phyloP scores from a whole-genome alignment of 2,888 invertebrate genomes.

The Ophion ventricosus region DNA sequence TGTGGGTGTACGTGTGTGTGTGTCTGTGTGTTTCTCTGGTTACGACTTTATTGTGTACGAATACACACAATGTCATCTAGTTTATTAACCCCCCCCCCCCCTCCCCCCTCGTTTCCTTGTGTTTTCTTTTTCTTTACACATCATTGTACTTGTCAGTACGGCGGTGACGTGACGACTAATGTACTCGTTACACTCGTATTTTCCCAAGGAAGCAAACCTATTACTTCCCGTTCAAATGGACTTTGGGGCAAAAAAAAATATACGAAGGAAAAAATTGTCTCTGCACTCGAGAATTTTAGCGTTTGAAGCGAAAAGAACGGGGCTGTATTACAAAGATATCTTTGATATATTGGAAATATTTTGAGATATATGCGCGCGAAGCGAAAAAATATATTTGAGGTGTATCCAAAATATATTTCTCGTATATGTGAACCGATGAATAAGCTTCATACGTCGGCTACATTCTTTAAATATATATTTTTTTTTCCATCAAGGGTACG shows the following conservation, averaged over 20 bases:
- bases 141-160: conserved; percentile 36
- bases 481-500: neutral
- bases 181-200: conserved; percentile 24
- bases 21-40: conserved; percentile 19
- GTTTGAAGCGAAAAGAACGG: neutral
- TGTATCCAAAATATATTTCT: conserved; percentile 27
- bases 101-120: neutral
- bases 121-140: conserved; percentile 1
- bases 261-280: neutral
- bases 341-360: conserved; percentile 2
- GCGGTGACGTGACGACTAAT: conserved; percentile 58
- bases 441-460: neutral
- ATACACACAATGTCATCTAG: conserved; percentile 22
- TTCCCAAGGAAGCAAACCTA: neutral
- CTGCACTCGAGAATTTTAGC: neutral
- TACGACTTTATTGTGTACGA: conserved; percentile 11
- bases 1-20: conserved; percentile 21
- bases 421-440: conserved; percentile 3
- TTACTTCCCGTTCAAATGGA: neutral
- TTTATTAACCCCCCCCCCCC: conserved; percentile 13
- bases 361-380: neutral
- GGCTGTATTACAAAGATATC: conserved; percentile 11
- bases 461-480: neutral
- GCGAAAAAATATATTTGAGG: conserved; percentile 27
- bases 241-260: neutral